Conservation (phyloP, 2,888 invertebrate genomes). For the Xanthia icteritia region DNA sequence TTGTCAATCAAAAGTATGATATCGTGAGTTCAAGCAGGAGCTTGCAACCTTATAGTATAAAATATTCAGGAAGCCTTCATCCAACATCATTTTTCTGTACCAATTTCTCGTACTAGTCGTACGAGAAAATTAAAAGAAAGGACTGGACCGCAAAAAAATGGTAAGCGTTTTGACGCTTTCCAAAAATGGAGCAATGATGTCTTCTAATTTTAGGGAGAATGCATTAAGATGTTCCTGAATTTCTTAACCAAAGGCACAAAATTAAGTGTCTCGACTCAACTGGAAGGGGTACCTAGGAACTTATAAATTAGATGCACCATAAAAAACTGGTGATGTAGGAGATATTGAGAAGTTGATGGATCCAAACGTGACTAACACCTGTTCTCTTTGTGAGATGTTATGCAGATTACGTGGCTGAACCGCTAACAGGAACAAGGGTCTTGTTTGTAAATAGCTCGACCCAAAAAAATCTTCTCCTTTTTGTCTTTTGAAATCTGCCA, state of each 20-base stretch:
- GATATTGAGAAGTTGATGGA: neutral
- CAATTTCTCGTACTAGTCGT: neutral
- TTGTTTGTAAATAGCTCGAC: neutral
- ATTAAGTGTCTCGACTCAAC: neutral
- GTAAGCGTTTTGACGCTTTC: neutral
- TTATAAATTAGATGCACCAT: neutral
- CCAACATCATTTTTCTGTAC: too few species aligned
- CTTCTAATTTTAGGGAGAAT: neutral
- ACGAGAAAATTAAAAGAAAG: neutral
- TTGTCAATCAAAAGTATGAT: conserved; percentile 28
- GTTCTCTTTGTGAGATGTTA: neutral
- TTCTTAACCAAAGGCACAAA: neutral
- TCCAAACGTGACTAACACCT: conserved; percentile 8
- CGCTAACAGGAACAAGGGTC: neutral
- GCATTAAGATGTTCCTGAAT: neutral
- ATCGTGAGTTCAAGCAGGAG: conserved; percentile 37
- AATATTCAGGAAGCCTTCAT: neutral
- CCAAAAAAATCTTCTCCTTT: neutral
- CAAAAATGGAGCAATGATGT: neutral
- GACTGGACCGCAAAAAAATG: neutral
- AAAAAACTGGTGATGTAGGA: neutral
- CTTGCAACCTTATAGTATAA: conserved; percentile 24
- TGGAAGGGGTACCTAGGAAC: neutral
- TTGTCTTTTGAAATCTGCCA: neutral
- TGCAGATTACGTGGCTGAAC: neutral